Conservation (phyloP, 2,797 vertebrate species). For the Falco biarmicus region DNA sequence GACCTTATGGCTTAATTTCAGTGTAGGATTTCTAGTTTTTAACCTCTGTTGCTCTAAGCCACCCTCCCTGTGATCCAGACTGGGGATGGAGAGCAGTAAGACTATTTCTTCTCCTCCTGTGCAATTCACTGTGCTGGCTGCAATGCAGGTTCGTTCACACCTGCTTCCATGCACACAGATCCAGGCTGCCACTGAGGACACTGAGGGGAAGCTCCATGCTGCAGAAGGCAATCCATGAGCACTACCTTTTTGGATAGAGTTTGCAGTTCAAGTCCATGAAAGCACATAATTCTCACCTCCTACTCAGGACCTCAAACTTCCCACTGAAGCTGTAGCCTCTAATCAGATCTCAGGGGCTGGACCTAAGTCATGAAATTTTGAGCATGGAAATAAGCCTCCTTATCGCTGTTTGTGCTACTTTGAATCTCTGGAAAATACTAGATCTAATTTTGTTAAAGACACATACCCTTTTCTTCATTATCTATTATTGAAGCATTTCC, state of each 20-base stretch:
- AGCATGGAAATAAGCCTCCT: not conserved
- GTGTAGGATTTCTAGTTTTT: not conserved
- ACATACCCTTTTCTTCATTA: not conserved
- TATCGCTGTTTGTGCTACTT: not conserved
- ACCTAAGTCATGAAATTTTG: not conserved
- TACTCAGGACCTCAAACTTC: not conserved
- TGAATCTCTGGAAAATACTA: not conserved
- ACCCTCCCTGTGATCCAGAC: not conserved
- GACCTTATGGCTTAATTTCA: conserved; percentile 48
- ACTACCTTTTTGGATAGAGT: not conserved
- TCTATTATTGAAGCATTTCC: not conserved
- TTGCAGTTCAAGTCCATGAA: not conserved
- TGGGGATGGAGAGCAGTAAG: not conserved
- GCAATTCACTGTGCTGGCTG: not conserved
- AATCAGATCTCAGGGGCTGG: not conserved
- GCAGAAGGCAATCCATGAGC: not conserved
- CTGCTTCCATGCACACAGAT: fast-evolving
- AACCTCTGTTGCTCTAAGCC: not conserved
- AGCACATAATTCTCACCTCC: not conserved
- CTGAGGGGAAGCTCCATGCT: not conserved
- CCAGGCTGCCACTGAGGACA: not conserved
- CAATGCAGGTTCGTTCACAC: not conserved
- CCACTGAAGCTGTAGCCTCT: not conserved
- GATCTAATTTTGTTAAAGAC: not conserved
- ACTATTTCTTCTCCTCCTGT: not conserved